Evolutionary conservation across 2,797 vertebrate genomes (phyloP).

Genomic region (Malurus splendens): DNA sequence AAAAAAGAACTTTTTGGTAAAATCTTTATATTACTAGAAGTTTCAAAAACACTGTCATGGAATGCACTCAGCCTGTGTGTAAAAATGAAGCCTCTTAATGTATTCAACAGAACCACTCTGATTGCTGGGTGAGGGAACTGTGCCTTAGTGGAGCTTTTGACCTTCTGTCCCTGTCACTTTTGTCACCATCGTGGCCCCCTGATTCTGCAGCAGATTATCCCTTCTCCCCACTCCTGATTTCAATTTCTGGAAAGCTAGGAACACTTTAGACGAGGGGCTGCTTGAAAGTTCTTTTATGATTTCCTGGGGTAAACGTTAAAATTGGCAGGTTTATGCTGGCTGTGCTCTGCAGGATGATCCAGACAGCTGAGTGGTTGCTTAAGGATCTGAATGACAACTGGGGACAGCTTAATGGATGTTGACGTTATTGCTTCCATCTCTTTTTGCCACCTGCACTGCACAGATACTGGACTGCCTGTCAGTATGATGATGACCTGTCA

Average conservation of each 20-base stretch:
- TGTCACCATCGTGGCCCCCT: neutral
- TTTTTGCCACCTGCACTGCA: conserved; percentile 33
- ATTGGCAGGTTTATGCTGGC: neutral
- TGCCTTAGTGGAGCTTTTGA: neutral
- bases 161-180: neutral
- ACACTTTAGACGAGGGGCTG: neutral
- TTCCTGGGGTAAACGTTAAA: conserved; percentile 4
- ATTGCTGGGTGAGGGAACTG: neutral
- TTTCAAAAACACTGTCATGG: neutral
- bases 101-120: neutral
- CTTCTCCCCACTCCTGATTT: neutral
- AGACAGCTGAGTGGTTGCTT: conserved; percentile 8
- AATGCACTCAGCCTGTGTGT: neutral
- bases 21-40: neutral
- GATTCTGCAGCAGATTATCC: neutral
- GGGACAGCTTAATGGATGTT: conserved; percentile 32
- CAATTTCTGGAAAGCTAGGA: neutral
- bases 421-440: conserved; percentile 27
- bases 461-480: conserved; percentile 46
- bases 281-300: neutral
- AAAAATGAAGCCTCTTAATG: neutral
- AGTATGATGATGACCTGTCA: conserved; percentile 22
- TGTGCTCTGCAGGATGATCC: neutral
- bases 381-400: conserved; percentile 24
- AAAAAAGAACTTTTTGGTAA: neutral